Conservation (phyloP, 2,113 vertebrate genomes). For the Panthera leo region DNA sequence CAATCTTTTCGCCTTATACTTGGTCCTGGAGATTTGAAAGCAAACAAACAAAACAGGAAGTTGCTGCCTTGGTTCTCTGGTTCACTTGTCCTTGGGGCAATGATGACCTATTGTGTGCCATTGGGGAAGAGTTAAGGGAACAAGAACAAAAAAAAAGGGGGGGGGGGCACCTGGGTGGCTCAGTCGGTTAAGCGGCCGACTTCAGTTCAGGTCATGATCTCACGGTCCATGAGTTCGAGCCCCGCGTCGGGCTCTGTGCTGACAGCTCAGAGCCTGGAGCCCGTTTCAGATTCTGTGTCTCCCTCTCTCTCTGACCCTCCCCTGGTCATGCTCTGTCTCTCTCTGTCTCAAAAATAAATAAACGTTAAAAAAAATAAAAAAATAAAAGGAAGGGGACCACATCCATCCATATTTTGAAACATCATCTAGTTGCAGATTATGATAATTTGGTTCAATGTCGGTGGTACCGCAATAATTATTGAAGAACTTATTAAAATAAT, state of each 20-base stretch:
- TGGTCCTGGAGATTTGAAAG: not conserved
- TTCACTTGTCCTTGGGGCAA: not conserved
- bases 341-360: too few species aligned
- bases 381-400: not conserved
- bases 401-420: not conserved
- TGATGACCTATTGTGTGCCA: not conserved
- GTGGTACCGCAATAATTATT: not conserved
- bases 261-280: too few species aligned
- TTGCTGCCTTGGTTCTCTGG: not conserved
- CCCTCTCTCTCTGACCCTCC: too few species aligned
- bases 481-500: slow-evolving; percentile 6
- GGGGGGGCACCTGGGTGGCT: too few species aligned
- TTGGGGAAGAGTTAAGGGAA: not conserved
- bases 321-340: too few species aligned
- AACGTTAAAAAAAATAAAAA: too few species aligned
- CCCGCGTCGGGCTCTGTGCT: too few species aligned
- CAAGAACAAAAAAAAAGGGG: not conserved
- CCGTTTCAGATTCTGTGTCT: too few species aligned
- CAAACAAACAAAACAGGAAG: not conserved
- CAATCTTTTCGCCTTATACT: not conserved
- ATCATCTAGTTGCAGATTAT: not conserved
- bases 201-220: too few species aligned
- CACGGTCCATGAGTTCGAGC: too few species aligned
- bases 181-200: too few species aligned
- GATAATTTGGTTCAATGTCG: not conserved